phyloP scores from a whole-genome alignment of 2,888 invertebrate species.

The Eremobia ochroleuca region DNA sequence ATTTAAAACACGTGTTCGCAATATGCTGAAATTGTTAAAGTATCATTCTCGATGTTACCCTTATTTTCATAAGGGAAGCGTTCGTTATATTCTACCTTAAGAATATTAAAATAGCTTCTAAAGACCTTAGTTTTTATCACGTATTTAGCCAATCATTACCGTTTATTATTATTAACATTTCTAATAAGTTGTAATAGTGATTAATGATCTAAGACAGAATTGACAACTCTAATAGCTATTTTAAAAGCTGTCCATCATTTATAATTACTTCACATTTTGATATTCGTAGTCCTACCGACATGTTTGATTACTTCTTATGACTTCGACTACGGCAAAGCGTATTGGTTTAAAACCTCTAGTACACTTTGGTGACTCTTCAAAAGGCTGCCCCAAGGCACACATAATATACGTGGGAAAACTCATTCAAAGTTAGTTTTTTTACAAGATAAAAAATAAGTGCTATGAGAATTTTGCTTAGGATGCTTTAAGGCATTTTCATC shows the following conservation, averaged over 20 bases:
- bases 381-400: constrained; percentile 14
- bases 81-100: not conserved
- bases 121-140: not conserved
- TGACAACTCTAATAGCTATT: constrained; percentile 28
- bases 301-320: constrained; percentile 35
- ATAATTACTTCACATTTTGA: constrained; percentile 41
- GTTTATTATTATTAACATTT: constrained; percentile 4
- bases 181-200: not conserved
- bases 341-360: constrained; percentile 25
- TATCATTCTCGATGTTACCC: constrained; percentile 6
- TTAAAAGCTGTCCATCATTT: constrained; percentile 40
- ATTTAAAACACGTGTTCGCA: constrained; percentile 27
- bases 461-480: constrained; percentile 16
- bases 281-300: constrained; percentile 2
- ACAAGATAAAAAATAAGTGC: constrained; percentile 22
- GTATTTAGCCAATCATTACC: not conserved
- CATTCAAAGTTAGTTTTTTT: constrained; percentile 29
- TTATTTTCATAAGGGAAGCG: constrained; percentile 12
- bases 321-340: constrained; percentile 37
- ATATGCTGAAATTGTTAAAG: constrained; percentile 34
- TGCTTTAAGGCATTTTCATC: constrained; percentile 13
- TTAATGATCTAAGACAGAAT: constrained; percentile 21
- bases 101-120: constrained; percentile 11
- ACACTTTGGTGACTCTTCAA: constrained; percentile 9
- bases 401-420: constrained; percentile 45